Evolutionary conservation across 92 coral and sea anemone species (phyloP), one percentile per base, ranked within the genome.

Genomic region (Montipora capitata): DNA sequence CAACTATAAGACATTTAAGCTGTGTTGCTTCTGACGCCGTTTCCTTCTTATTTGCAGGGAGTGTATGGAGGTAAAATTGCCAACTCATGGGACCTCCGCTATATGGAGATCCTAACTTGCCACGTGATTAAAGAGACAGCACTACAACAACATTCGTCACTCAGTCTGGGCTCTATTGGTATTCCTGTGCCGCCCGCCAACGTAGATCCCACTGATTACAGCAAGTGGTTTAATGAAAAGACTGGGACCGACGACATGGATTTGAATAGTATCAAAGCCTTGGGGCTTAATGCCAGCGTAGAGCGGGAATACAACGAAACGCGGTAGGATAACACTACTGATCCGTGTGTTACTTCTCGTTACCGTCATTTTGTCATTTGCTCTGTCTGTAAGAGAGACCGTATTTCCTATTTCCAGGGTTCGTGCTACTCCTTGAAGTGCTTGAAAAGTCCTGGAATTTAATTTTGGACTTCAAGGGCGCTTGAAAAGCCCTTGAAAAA

Each of bases 131-230:
- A 85, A 54, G 79, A 95, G 77, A 95, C 96, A 5, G 96, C 93
- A 3, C 94, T 86, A 4, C 92, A 85, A 40, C 95, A 92, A 77
- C 89, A 85, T 64, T 95, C 98, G 40, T 86, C 93, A 4, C 89
- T 97, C 49, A 86, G 87, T 20, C 86, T 97, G 18, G 98, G 99
- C 7, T 81, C 94, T 18, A 41, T 93, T 10, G 89, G 86, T 73
- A 54, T 97, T 17, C 99, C 99, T 27, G 94, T 97, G 43, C 99
- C 99, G 39, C 98, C 99, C 1, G 88, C 96, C 59, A 97, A 97
- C 83, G 95, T 97, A 13, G 99, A 97, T 74, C 99, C 99, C 5
- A 52, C 84, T 45, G 98, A 97, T 5, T 97, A 97, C 83, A 85
- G 93, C 43, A 88, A 87, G 70, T 97, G 99, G 99, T 96, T 97